Conservation (phyloP, 1,140 invertebrate species). For the Triops longicaudatus region DNA sequence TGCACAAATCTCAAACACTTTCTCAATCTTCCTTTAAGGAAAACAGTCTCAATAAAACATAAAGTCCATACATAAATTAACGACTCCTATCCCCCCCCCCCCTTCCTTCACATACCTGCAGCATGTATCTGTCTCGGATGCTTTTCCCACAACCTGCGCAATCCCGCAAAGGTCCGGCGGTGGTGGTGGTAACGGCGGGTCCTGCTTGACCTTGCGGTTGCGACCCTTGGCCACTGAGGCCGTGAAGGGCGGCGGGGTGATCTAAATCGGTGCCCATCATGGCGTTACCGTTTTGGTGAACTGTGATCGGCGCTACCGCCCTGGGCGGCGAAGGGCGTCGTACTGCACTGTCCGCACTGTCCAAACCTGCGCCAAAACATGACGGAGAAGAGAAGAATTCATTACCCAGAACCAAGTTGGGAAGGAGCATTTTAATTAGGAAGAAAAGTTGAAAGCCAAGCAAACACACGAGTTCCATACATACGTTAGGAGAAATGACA, state of each 20-base stretch:
- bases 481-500: not conserved
- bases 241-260: not conserved
- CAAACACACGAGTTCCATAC: not conserved
- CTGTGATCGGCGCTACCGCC: not conserved
- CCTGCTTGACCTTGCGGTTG: not conserved
- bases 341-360: not conserved
- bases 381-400: not conserved
- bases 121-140: constrained; percentile 41
- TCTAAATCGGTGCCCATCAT: constrained; percentile 8
- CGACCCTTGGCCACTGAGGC: not conserved
- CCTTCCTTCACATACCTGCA: constrained; percentile 32
- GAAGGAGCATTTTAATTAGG: not conserved
- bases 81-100: not conserved
- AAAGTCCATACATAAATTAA: not conserved
- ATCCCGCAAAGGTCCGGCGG: not conserved
- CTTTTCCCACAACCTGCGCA: constrained; percentile 44
- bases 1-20: not conserved
- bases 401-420: not conserved
- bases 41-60: not conserved
- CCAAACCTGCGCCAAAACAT: not conserved
- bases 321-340: not conserved
- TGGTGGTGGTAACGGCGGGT: not conserved
- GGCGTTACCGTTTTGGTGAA: not conserved
- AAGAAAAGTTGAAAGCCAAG: not conserved
- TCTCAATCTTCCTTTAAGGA: not conserved